Evolutionary conservation across 2,797 vertebrate species (phyloP), one percentile per base, ranked within the genome.

Genomic region (Enteromius argenteus): DNA sequence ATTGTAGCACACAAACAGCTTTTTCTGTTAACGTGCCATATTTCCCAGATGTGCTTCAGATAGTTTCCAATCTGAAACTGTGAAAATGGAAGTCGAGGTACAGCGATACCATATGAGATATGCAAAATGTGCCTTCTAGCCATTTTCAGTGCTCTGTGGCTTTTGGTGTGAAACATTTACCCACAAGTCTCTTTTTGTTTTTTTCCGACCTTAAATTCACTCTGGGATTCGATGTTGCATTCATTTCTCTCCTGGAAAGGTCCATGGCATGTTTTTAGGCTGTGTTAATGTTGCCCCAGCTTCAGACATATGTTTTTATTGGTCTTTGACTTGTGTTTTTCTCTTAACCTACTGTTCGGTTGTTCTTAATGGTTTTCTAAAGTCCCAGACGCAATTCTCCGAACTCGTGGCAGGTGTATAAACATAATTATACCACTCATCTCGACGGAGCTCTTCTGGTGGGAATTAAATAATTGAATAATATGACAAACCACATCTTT

Each of bases 341-440:
- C 32, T 32, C 46, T 21, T 62, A 35, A 66, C 76, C 46, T 53
- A 39, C 56, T 27, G 80, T 60, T 81, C 6, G 5, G n/a, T 81
- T 81, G 35, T 46, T 73, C 42, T 73, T 66, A 79, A 82, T 66
- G 58, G 71, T 51, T 66, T 62, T 51, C 30, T 80, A 17, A 62
- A n/a, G 51, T 72, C 56, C 53, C 67, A 72, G 53, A 71, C n/a
- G 58, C 62, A 32, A 87, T 80, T 80, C 56, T 78, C 67, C 58
- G 71, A 80, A 90, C 79, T 86, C 79, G 79, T 75, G 32, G 80
- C 39, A 79, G 39, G 73, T 86, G 84, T 86, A 89, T 58, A 66
- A 46, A 56, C 6, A 87, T 58, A 75, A 84, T 83, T 84, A 72
- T 64, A 71, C 58, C 67, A 71, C 35, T 11, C 64, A 11, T 83